Evolutionary conservation across 1,140 invertebrate genomes (phyloP).

Genomic region (Olivierus martensii): DNA sequence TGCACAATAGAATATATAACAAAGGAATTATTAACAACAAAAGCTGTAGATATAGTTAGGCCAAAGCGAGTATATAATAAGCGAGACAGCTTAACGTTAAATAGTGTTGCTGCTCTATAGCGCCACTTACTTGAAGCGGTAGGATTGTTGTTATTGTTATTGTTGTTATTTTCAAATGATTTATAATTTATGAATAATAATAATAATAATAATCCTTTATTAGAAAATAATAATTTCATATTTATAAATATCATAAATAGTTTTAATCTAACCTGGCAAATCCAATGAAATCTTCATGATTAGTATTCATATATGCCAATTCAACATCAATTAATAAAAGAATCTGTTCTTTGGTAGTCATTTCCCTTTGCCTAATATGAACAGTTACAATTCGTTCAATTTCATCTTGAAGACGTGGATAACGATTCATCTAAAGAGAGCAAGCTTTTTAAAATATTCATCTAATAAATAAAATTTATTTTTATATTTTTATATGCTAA

Average conservation of each 20-base stretch:
- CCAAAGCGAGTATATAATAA: too few species aligned
- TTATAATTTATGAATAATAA: too few species aligned
- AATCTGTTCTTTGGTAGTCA: constrained; percentile 90
- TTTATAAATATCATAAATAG: background rate
- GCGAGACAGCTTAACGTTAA: too few species aligned
- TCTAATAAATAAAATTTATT: background rate
- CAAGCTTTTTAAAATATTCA: background rate
- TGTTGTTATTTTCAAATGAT: background rate
- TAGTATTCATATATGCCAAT: constrained; percentile 99
- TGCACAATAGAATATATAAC: too few species aligned
- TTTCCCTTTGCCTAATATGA: constrained; percentile 82
- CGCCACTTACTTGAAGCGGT: too few species aligned
- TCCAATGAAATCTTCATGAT: constrained; percentile 99
- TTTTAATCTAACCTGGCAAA: constrained; percentile 78
- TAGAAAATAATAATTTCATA: background rate
- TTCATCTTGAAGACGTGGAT: constrained; percentile 92
- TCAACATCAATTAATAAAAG: constrained; percentile 82
- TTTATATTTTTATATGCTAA: background rate
- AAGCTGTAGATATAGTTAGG: too few species aligned
- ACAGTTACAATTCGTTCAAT: constrained; percentile 93
- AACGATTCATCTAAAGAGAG: constrained; percentile 61
- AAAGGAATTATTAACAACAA: too few species aligned
- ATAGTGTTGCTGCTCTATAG: too few species aligned
- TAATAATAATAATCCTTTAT: background rate
- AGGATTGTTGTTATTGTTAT: too few species aligned